Evolutionary conservation across 2,113 vertebrate genomes (phyloP), one percentile per base, ranked within the genome.

Genomic region (Bucco capensis): DNA sequence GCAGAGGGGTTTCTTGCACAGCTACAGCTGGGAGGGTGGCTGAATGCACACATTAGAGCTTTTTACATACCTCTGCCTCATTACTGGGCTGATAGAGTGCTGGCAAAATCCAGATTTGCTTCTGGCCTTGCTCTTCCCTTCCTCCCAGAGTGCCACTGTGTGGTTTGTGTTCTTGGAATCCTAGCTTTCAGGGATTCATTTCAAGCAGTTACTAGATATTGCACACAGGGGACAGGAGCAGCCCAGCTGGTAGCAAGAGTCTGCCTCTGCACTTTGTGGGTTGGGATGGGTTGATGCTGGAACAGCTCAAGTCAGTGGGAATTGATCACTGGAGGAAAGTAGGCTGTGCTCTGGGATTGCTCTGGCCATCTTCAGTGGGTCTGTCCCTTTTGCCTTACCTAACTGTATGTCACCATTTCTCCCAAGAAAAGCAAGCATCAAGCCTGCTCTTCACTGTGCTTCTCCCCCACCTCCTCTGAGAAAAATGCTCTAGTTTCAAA

Each of bases 71-170:
- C 54, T 72, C 54, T 66, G 75, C 58, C 62, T 88, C 86, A 4
- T 3, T 62, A n/a, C 46, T 46, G 62, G 61, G 71, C 79, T 85
- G 75, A 31, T 28, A 15, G 0, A 53, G 42, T 23, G 62, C 64
- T 88, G 75, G 46, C 33, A 62, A 42, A 83, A 83, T 1, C 58
- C 31, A 37, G 33, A 37, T 61, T 40, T 56, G 14, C 85, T 61
- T 19, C 78, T 82, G 57, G 30, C 46, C 18, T 13, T 44, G 61
- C 61, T 56, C 44, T 33, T 56, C 37, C 28, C 42, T 73, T 65
- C 46, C 50, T 62, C 54, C 23, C 0, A 0, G 30, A 53, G 10
- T 14, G 37, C 16, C 46, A 8, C 25, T 2, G 12, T 3, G 38
- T 10, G 33, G 5, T 38, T 22, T 51, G 31, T 12, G 61, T 28